These are phyloP conservation scores for Noctuana brunneofusca DNA, from an alignment of 2,888 invertebrate genomes.

Conservation along the genomic window DNA sequence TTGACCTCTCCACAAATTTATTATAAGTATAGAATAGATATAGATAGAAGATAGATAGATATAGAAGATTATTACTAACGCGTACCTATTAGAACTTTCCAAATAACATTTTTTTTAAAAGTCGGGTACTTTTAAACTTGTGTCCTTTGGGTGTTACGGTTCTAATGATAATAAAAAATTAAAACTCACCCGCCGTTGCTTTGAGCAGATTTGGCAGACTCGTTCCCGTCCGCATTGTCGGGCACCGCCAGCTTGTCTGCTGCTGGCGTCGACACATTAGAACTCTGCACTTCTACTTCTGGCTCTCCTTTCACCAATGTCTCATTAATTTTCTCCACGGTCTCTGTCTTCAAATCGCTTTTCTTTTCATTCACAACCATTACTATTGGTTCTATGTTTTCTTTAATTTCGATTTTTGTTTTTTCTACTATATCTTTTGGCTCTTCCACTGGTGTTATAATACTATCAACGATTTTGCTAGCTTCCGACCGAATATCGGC, in stretches of 20 bases:
- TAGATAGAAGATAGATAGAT: too few species aligned
- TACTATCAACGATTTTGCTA: constrained; percentile 72
- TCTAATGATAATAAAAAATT: not conserved
- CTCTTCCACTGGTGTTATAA: constrained; percentile 75
- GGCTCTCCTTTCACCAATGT: constrained; percentile 82
- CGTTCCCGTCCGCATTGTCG: constrained; percentile 60
- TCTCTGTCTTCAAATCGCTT: constrained; percentile 50
- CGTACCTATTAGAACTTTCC: too few species aligned
- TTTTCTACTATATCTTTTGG: constrained; percentile 56
- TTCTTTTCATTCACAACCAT: constrained; percentile 72
- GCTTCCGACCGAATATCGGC: constrained; percentile 68
- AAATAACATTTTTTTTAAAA: too few species aligned
- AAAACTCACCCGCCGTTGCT: constrained; percentile 76
- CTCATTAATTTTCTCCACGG: constrained; percentile 63
- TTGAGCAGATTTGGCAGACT: constrained; percentile 66
- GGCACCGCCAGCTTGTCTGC: constrained; percentile 53
- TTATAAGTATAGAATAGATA: too few species aligned
- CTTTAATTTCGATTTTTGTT: constrained; percentile 48
- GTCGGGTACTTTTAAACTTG: too few species aligned
- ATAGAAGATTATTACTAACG: too few species aligned
- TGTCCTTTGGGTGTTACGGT: too few species aligned
- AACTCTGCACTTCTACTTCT: constrained; percentile 84
- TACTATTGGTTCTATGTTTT: constrained; percentile 67
- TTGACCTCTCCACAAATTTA: too few species aligned
- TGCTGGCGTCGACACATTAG: constrained; percentile 74